These are phyloP conservation scores for Actinia tenebrosa DNA, from an alignment of 64 coral and sea anemone species.

Conservation along the genomic window DNA sequence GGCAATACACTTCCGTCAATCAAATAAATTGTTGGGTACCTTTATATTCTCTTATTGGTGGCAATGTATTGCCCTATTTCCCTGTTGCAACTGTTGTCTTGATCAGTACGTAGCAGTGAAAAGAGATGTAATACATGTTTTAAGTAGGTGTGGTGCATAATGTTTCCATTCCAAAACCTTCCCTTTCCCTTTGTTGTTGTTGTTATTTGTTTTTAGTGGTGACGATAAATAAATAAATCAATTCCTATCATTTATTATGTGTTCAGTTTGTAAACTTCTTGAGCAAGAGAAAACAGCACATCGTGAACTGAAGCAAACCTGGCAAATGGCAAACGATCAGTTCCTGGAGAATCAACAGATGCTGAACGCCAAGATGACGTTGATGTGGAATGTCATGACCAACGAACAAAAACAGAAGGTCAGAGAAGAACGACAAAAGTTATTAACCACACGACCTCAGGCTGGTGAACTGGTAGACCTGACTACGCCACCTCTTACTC, in stretches of 20 bases:
- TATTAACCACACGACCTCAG: background rate
- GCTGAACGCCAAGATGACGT: slow-evolving; percentile 46
- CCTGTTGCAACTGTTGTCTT: too few relatives aligned
- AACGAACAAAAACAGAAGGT: slow-evolving; percentile 58
- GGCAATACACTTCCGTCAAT: too few relatives aligned
- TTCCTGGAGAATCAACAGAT: slow-evolving; percentile 69
- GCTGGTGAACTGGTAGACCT: background rate
- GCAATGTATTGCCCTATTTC: too few relatives aligned
- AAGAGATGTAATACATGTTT: too few relatives aligned
- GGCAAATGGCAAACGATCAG: slow-evolving; percentile 96
- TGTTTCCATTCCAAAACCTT: too few relatives aligned
- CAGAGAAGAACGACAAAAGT: slow-evolving; percentile 14
- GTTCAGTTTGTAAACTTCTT: slow-evolving; percentile 53
- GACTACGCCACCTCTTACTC: background rate
- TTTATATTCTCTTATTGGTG: too few relatives aligned
- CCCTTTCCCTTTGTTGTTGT: background rate
- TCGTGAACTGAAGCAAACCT: slow-evolving; percentile 85
- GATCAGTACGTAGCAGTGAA: too few relatives aligned
- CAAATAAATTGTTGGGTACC: too few relatives aligned
- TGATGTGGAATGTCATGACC: slow-evolving; percentile 74
- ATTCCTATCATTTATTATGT: background rate
- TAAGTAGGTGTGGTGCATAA: too few relatives aligned
- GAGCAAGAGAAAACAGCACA: slow-evolving; percentile 93
- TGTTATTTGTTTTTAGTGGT: too few relatives aligned
- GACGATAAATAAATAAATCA: too few relatives aligned